phyloP scores from a whole-genome alignment of 2,888 invertebrate genomes.

The Phortica magna region DNA sequence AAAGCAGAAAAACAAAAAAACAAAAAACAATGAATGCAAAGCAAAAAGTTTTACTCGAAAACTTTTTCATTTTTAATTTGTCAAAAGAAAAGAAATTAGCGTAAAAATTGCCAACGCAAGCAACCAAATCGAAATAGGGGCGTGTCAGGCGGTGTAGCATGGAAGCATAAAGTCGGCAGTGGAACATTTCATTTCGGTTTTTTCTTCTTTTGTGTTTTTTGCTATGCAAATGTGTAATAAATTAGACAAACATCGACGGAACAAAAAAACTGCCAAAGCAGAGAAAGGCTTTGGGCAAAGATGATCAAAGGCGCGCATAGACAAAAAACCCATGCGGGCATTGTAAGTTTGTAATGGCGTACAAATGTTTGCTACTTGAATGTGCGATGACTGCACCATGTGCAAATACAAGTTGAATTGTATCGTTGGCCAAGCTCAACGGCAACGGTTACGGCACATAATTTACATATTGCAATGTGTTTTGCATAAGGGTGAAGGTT shows the following conservation, averaged over 20 bases:
- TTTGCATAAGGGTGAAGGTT: slow-evolving; percentile 14
- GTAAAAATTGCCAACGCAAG: slow-evolving; percentile 13
- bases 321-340: background rate
- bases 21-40: slow-evolving; percentile 1
- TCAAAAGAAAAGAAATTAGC: slow-evolving; percentile 69
- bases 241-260: slow-evolving; percentile 31
- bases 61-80: slow-evolving; percentile 64
- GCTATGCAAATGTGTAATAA: slow-evolving; percentile 39
- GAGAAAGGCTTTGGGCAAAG: background rate
- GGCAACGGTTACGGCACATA: background rate
- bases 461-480: slow-evolving; percentile 13
- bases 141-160: background rate
- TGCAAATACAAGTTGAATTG: background rate
- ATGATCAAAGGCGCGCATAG: background rate
- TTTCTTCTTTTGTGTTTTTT: slow-evolving; percentile 41
- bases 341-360: too few species aligned
- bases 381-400: too few species aligned
- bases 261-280: background rate
- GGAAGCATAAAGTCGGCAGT: background rate
- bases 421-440: background rate
- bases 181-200: background rate
- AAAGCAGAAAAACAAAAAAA: slow-evolving; percentile 26
- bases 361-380: too few species aligned
- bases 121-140: slow-evolving; percentile 6
- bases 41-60: slow-evolving; percentile 29